These are phyloP conservation scores for Crotophaga sulcirostris DNA, from an alignment of 2,113 vertebrate genomes.

Conservation along the genomic window DNA sequence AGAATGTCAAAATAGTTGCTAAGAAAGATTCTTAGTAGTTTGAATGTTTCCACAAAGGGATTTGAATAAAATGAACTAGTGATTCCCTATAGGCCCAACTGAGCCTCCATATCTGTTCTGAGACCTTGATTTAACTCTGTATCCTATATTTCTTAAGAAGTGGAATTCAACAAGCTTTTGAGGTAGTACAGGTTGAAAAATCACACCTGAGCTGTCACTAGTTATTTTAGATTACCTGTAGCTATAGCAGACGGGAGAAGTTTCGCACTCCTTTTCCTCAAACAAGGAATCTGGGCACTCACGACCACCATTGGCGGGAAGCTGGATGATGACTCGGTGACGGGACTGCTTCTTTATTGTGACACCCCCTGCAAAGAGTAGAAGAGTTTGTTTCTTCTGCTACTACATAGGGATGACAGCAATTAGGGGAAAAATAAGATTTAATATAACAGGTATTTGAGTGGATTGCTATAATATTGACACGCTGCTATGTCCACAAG, in stretches of 20 bases:
- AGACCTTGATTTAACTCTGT: not conserved
- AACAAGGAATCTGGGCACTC: slow-evolving; percentile 90
- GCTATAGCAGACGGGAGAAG: slow-evolving; percentile 79
- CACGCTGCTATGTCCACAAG: not conserved
- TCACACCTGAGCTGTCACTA: not conserved
- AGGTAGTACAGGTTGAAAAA: not conserved
- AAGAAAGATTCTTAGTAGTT: not conserved
- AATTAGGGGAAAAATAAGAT: not conserved
- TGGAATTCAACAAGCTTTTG: not conserved
- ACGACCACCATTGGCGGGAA: slow-evolving; percentile 87
- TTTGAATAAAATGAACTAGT: not conserved
- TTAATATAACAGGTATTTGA: not conserved
- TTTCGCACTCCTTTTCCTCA: slow-evolving; percentile 89
- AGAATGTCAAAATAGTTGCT: not conserved
- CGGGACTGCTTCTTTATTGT: slow-evolving; percentile 83
- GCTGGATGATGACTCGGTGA: slow-evolving; percentile 88
- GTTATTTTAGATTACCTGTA: slow-evolving; percentile 82
- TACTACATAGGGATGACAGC: not conserved
- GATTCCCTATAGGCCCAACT: not conserved
- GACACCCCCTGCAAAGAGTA: slow-evolving; percentile 73
- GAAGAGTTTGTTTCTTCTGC: not conserved
- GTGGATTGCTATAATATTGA: not conserved
- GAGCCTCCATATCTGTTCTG: not conserved
- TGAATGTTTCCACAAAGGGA: not conserved
- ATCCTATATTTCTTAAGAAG: not conserved